phyloP scores from a whole-genome alignment of 2,797 vertebrate genomes.

The Lutjanus campechanus region DNA sequence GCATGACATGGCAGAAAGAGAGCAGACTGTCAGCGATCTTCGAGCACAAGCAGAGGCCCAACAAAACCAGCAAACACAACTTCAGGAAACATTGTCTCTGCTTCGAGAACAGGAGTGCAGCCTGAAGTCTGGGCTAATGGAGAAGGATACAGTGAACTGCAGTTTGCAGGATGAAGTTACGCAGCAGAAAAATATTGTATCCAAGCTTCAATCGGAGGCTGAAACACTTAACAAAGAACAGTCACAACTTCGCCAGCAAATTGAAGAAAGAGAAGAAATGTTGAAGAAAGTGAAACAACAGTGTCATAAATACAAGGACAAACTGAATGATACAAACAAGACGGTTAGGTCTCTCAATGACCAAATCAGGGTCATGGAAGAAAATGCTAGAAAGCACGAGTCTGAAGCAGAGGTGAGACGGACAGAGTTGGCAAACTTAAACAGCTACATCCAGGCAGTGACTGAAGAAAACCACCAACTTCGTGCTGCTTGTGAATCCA shows the following conservation, averaged over 20 bases:
- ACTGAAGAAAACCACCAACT: slow-evolving; percentile 72
- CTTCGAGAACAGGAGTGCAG: slow-evolving; percentile 80
- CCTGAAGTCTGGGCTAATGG: slow-evolving; percentile 75
- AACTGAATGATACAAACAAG: slow-evolving; percentile 73
- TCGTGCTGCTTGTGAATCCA: slow-evolving; percentile 73
- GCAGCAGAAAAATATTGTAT: slow-evolving; percentile 54
- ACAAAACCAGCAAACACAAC: slow-evolving; percentile 70
- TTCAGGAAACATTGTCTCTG: slow-evolving; percentile 78
- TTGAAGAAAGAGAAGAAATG: slow-evolving; percentile 75
- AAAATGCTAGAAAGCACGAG: slow-evolving; percentile 76
- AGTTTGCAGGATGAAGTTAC: slow-evolving; percentile 72
- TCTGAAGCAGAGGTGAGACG: slow-evolving; percentile 62
- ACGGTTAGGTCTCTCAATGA: slow-evolving; percentile 69
- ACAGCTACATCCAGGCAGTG: slow-evolving; percentile 51
- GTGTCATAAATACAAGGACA: slow-evolving; percentile 71
- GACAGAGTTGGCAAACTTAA: slow-evolving; percentile 58
- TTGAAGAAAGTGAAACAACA: slow-evolving; percentile 69
- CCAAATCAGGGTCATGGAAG: slow-evolving; percentile 67
- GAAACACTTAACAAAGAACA: slow-evolving; percentile 75
- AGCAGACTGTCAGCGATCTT: slow-evolving; percentile 69
- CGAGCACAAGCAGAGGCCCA: slow-evolving; percentile 65
- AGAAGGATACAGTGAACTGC: slow-evolving; percentile 69
- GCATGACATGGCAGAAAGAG: slow-evolving; percentile 69
- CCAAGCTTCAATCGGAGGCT: slow-evolving; percentile 72
- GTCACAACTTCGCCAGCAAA: slow-evolving; percentile 61